phyloP scores from a whole-genome alignment of 2,888 invertebrate genomes.

The Ferrisia virgata region DNA sequence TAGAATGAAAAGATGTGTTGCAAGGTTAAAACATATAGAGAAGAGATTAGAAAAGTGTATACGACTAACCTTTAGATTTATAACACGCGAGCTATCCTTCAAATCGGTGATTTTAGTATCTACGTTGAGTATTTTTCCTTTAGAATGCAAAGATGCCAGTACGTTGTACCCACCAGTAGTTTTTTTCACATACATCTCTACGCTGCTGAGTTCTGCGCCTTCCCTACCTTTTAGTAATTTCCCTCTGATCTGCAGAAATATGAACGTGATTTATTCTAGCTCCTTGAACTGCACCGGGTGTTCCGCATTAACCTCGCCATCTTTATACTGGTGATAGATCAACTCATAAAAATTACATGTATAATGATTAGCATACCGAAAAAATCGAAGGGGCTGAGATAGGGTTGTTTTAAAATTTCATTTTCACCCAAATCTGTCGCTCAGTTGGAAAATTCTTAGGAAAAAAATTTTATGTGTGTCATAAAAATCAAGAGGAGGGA shows the following conservation, averaged over 20 bases:
- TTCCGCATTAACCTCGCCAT: too few relatives aligned
- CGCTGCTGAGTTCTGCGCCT: constrained; percentile 47
- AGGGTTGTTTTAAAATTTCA: too few relatives aligned
- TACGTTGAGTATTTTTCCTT: constrained; percentile 47
- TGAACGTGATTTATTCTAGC: too few relatives aligned
- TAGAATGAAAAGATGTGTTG: neutral
- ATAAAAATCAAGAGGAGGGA: too few relatives aligned
- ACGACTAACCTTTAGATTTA: constrained; percentile 6
- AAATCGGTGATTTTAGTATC: constrained; percentile 46
- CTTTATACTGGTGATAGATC: too few relatives aligned
- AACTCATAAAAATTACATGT: too few relatives aligned
- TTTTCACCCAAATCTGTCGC: too few relatives aligned
- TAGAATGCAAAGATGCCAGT: constrained; percentile 47
- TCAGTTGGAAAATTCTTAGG: too few relatives aligned
- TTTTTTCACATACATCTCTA: constrained; percentile 47
- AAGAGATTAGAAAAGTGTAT: neutral
- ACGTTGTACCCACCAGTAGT: constrained; percentile 48
- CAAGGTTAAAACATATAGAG: neutral
- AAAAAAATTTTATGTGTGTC: too few relatives aligned
- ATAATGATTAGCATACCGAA: too few relatives aligned
- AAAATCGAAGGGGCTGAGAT: too few relatives aligned
- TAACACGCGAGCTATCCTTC: neutral
- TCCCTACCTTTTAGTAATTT: constrained; percentile 48
- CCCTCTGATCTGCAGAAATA: constrained; percentile 48
- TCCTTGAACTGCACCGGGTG: too few relatives aligned